A percentile compares a stretch with the other conserved stretches of the same genome.
Conservation (phyloP, 2,888 invertebrate species). For the Linnaemya vulpina region DNA sequence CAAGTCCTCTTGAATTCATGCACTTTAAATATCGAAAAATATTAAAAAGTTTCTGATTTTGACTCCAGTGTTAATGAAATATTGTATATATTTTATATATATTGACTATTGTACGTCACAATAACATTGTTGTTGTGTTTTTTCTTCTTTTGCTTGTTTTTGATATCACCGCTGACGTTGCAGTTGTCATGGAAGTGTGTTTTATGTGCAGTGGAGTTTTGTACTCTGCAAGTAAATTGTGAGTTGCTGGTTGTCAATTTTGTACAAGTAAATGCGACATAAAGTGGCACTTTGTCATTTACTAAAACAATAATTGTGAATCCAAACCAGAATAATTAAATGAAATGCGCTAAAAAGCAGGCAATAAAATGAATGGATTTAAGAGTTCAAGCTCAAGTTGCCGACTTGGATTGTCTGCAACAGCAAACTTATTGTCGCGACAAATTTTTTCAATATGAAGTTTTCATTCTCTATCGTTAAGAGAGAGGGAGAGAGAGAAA, state of each 20-base stretch:
- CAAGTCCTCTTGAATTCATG: background rate
- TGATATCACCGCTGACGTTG: constrained; percentile 17
- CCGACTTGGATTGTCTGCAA: background rate
- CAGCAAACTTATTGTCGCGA: background rate
- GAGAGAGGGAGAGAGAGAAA: no score
- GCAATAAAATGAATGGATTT: background rate
- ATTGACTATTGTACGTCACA: constrained; percentile 10
- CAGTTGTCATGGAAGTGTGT: constrained; percentile 10
- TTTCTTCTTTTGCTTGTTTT: background rate
- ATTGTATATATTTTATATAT: background rate
- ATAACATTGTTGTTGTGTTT: background rate
- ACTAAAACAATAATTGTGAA: constrained; percentile 32
- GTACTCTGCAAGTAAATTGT: constrained; percentile 48
- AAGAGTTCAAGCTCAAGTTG: background rate
- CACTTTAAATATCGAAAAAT: background rate
- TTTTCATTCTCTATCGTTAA: no score
- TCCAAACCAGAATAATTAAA: background rate
- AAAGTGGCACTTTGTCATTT: constrained; percentile 66
- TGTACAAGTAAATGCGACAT: constrained; percentile 52
- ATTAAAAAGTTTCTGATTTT: constrained; percentile 14
- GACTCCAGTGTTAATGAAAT: background rate
- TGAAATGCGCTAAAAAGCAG: background rate
- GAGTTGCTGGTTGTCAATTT: constrained; percentile 28
- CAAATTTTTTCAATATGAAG: no score
- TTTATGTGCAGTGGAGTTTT: constrained; percentile 10